Evolutionary conservation across 2,888 invertebrate species (phyloP).

Genomic region (Hyposoter dolosus): DNA sequence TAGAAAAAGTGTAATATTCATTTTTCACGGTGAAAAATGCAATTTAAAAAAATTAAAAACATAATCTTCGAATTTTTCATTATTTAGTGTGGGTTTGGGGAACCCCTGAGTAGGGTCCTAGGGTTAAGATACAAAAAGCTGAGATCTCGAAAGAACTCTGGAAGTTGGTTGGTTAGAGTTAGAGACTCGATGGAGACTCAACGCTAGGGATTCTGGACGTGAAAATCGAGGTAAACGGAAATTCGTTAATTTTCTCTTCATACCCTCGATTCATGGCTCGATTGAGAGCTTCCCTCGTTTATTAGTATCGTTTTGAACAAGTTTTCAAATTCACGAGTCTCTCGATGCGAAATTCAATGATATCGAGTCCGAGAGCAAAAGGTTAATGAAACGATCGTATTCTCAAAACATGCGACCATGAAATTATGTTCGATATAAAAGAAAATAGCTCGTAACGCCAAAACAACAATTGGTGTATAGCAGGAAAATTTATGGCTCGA

Average conservation of each 20-base stretch:
- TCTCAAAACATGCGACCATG: conserved; percentile 41
- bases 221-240: not conserved
- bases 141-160: not conserved
- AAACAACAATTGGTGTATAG: conserved; percentile 30
- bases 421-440: conserved; percentile 63
- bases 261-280: conserved; percentile 9
- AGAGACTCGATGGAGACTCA: too few relatives aligned
- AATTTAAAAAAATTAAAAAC: too few relatives aligned
- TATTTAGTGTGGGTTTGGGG: too few relatives aligned
- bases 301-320: not conserved
- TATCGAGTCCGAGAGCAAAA: not conserved
- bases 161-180: not conserved
- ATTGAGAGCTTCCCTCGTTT: not conserved
- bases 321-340: conserved; percentile 18
- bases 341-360: conserved; percentile 36
- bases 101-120: too few relatives aligned
- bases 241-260: not conserved
- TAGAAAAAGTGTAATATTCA: too few relatives aligned
- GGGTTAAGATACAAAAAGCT: not conserved
- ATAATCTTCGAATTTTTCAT: too few relatives aligned
- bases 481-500: conserved; percentile 29
- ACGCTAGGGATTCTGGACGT: too few relatives aligned
- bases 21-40: too few relatives aligned
- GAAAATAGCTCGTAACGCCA: conserved; percentile 43
- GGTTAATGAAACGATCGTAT: conserved; percentile 2